Base-by-base conservation (phyloP, 2,797 vertebrate species). In the Cynodonichthys magdalenae region DNA sequence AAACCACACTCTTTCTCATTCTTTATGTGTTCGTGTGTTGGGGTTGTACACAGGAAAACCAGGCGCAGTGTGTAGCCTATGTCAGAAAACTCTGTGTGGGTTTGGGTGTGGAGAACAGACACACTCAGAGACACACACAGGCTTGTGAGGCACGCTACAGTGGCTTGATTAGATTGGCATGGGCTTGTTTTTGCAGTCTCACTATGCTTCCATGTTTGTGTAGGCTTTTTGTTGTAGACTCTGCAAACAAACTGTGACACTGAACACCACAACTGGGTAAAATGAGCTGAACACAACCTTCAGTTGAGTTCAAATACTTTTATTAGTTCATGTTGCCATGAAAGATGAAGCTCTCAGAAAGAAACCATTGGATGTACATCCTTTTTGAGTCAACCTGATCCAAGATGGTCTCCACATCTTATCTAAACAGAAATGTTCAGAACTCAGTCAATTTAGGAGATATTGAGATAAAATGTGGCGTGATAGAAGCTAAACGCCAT, bases 111-210 rank as follows among this genome's bases (percentile, higher is more conserved):
- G 70, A 78, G 78, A 79, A 60, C 61, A 61, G 27, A 71, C 19
- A 44, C 24, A 24, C 24, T 24, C 24, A 24, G 24, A 24, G 2
- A 24, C 24, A 24, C 24, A 56, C 28, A 56, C 46, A 62, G 17
- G 42, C 41, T 45, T 69, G 51, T 62, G 49, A 39, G 54, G 83
- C 80, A 81, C 4, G 57, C 65, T 60, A 58, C 69, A 75, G 63
- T 74, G 78, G 75, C 62, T 74, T 75, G 79, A 87, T 82, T 81
- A 84, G 71, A 75, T 79, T 86, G 86, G 83, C 85, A 66, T 36
- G 56, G 71, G 71, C 75, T 77, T 69, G 67, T 61, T 54, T 76
- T 74, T 74, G 83, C 15, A 78, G 86, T 71, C 75, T 67, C 70
- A 7, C 58, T 69, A 56, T 57, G 78, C 83, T 83, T 83, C 84